Evolutionary conservation across 2,888 invertebrate genomes (phyloP).

Genomic region (Chaetogeoica ovagalla): DNA sequence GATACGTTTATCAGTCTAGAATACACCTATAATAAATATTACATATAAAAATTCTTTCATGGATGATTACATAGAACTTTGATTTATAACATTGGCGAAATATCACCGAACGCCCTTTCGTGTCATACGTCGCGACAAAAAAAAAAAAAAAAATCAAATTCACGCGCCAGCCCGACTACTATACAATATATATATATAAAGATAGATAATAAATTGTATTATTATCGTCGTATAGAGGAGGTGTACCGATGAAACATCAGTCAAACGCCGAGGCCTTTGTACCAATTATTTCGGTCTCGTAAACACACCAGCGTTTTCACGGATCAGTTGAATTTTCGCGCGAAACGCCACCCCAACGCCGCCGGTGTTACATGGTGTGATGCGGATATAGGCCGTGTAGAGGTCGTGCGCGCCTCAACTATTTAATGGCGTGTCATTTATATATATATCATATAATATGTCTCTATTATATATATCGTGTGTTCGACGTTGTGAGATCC

Average conservation of each 20-base stretch:
- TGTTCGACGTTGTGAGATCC: too few relatives aligned
- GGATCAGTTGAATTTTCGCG: constrained; percentile 28
- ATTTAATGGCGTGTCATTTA: too few relatives aligned
- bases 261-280: constrained; percentile 40
- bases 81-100: constrained; percentile 12
- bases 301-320: constrained; percentile 42
- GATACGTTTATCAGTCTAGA: not conserved
- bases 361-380: too few relatives aligned
- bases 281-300: constrained; percentile 49
- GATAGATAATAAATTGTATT: constrained; percentile 45
- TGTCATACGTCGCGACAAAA: not conserved
- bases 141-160: constrained; percentile 34
- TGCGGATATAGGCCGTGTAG: too few relatives aligned
- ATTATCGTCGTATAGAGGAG: constrained; percentile 6
- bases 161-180: not conserved
- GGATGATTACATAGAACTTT: constrained; percentile 1
- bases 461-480: too few relatives aligned
- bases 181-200: too few relatives aligned
- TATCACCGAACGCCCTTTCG: not conserved
- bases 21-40: too few relatives aligned
- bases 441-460: too few relatives aligned
- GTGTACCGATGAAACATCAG: constrained; percentile 30
- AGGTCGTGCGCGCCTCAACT: too few relatives aligned
- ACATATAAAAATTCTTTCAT: too few relatives aligned
- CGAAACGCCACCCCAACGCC: too few relatives aligned